Percentiles rank a stretch among this genome's conserved stretches.
Evolutionary conservation across 2,113 vertebrate species (phyloP).

Genomic region (Geococcyx californianus): DNA sequence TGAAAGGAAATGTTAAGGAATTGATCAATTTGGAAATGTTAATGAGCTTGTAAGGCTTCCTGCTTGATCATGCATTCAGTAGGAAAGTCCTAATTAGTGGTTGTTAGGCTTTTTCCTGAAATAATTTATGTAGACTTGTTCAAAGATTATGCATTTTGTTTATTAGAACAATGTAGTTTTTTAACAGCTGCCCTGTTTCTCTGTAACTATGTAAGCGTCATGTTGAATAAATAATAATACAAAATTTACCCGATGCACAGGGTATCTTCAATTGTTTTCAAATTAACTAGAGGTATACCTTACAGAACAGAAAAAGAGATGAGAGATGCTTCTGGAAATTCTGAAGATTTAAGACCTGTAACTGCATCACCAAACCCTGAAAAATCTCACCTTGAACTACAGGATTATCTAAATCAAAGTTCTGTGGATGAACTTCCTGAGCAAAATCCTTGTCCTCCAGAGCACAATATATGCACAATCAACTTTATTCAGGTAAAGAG

Average conservation of each 20-base stretch:
- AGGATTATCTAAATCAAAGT: not conserved
- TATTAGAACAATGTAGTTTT: not conserved
- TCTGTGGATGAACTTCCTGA: not conserved
- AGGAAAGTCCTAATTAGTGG: not conserved
- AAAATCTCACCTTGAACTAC: not conserved
- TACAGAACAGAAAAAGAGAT: slow-evolving; percentile 53
- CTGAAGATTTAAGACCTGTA: not conserved
- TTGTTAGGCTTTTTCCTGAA: not conserved
- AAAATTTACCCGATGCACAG: not conserved
- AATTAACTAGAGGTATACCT: not conserved
- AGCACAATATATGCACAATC: not conserved
- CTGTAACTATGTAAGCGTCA: not conserved
- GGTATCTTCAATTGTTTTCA: not conserved
- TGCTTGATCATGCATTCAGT: not conserved
- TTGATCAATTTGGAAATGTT: not conserved
- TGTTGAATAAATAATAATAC: not conserved
- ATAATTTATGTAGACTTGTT: not conserved
- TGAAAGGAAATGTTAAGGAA: not conserved
- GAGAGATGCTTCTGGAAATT: not conserved
- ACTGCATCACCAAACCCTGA: not conserved
- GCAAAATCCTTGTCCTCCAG: not conserved
- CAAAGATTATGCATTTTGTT: not conserved
- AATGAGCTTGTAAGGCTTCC: not conserved
- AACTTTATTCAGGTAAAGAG: slow-evolving; percentile 62
- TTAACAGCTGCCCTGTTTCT: not conserved